phyloP scores from a whole-genome alignment of 2,888 invertebrate genomes.

The Drosophila fulvimacula region DNA sequence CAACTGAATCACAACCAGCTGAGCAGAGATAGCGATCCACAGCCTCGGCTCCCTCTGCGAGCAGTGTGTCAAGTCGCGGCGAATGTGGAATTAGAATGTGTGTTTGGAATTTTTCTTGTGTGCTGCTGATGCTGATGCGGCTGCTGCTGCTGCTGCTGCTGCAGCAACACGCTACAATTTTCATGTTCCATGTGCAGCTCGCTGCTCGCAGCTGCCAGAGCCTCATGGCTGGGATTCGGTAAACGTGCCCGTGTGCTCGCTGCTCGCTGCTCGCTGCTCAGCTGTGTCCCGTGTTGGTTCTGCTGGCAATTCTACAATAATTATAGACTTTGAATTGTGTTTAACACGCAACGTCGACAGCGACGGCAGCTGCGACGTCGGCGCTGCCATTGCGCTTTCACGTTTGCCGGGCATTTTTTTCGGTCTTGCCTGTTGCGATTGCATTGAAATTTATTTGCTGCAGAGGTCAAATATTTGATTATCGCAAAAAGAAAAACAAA shows the following conservation, averaged over 20 bases:
- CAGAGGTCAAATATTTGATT: slow-evolving; percentile 83
- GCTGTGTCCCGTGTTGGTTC: slow-evolving; percentile 64
- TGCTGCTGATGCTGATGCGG: slow-evolving; percentile 44
- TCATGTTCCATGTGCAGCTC: slow-evolving; percentile 72
- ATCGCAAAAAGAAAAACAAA: slow-evolving; percentile 53
- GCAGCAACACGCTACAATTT: slow-evolving; percentile 73
- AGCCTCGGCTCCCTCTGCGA: slow-evolving; percentile 45
- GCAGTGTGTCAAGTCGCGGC: slow-evolving; percentile 69
- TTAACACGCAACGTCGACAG: slow-evolving; percentile 83
- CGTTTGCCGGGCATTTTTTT: slow-evolving; percentile 62
- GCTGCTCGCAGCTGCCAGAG: slow-evolving; percentile 53
- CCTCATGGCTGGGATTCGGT: slow-evolving; percentile 50
- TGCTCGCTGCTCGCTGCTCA: slow-evolving; percentile 22
- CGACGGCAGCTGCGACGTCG: slow-evolving; percentile 35
- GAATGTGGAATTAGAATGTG: slow-evolving; percentile 82
- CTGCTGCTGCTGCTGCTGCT: slow-evolving; percentile 23
- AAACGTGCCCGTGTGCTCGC: slow-evolving; percentile 45
- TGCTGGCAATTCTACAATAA: slow-evolving; percentile 82
- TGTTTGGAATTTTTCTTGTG: slow-evolving; percentile 66
- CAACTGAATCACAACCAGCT: slow-evolving; percentile 57
- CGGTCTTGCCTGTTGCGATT: slow-evolving; percentile 58
- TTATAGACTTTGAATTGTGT: slow-evolving; percentile 84
- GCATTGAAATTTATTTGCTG: slow-evolving; percentile 81
- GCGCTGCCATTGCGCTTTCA: slow-evolving; percentile 67
- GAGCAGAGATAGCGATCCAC: slow-evolving; percentile 51